These are phyloP conservation scores for Cyrtodaria siliqua DNA, from an alignment of 2,888 invertebrate genomes.

Conservation along the genomic window DNA sequence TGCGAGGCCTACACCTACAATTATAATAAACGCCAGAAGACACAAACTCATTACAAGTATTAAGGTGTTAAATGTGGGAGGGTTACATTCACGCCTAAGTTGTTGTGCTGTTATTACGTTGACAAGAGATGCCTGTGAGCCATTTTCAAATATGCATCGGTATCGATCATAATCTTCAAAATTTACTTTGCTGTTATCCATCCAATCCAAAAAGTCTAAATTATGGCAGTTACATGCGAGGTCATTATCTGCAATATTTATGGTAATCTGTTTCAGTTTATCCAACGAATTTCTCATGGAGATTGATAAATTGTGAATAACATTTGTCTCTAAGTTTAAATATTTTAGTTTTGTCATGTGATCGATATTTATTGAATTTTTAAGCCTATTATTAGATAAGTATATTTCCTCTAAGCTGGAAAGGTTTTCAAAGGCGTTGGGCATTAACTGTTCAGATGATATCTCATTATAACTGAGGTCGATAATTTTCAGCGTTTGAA, in stretches of 20 bases:
- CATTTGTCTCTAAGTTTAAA: conserved; percentile 8
- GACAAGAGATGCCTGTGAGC: background rate
- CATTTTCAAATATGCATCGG: background rate
- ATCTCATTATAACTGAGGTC: conserved; percentile 20
- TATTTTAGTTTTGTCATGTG: background rate
- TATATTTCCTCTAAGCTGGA: too few species aligned
- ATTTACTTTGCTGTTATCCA: background rate
- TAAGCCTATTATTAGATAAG: conserved; percentile 12
- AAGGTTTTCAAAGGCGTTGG: too few species aligned
- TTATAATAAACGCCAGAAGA: conserved; percentile 16
- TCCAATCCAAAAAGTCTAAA: conserved; percentile 18
- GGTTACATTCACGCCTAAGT: conserved; percentile 19
- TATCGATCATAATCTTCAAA: conserved; percentile 2
- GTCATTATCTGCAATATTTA: conserved; percentile 15
- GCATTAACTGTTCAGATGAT: too few species aligned
- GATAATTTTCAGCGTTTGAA: conserved; percentile 1
- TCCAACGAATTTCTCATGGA: background rate
- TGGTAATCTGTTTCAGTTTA: background rate
- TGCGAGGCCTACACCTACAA: conserved; percentile 9
- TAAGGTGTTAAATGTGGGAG: background rate
- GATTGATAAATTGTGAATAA: conserved; percentile 4
- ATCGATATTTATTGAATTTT: conserved; percentile 5
- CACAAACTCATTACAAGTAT: conserved; percentile 14
- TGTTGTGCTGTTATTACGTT: too few species aligned
- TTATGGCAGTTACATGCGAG: conserved; percentile 14